Conservation (phyloP, 64 coral and sea anemone genomes). For the Pachyseris speciosa region DNA sequence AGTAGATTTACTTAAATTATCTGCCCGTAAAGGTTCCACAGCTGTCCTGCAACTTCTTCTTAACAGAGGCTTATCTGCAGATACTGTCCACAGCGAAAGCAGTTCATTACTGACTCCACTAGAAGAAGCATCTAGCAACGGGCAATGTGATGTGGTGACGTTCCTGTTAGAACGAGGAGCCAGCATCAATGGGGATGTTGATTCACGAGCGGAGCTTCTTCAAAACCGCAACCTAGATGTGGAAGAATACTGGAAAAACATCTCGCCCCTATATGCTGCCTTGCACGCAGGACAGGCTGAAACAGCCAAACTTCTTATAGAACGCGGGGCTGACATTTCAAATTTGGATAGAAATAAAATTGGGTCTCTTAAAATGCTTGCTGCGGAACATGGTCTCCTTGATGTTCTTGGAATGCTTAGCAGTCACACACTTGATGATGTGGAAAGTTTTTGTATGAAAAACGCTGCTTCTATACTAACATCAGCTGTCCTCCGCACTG, state of each 20-base stretch:
- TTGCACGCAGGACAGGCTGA: background rate
- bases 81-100: background rate
- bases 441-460: background rate
- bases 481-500: background rate
- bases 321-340: background rate
- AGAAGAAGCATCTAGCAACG: background rate
- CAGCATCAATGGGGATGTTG: background rate
- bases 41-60: background rate
- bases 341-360: background rate
- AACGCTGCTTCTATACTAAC: background rate
- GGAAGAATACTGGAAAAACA: background rate
- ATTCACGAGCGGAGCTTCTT: background rate
- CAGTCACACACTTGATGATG: background rate
- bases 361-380: background rate
- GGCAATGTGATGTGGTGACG: background rate
- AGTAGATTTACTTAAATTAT: background rate
- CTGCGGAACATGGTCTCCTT: background rate
- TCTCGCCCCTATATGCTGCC: background rate
- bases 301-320: conserved; percentile 2
- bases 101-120: background rate
- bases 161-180: background rate
- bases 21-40: background rate
- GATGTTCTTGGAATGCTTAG: background rate
- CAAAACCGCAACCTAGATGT: background rate
- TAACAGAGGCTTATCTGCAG: background rate